Conservation (phyloP, 2,797 vertebrate genomes). For the Nannoperca australis region DNA sequence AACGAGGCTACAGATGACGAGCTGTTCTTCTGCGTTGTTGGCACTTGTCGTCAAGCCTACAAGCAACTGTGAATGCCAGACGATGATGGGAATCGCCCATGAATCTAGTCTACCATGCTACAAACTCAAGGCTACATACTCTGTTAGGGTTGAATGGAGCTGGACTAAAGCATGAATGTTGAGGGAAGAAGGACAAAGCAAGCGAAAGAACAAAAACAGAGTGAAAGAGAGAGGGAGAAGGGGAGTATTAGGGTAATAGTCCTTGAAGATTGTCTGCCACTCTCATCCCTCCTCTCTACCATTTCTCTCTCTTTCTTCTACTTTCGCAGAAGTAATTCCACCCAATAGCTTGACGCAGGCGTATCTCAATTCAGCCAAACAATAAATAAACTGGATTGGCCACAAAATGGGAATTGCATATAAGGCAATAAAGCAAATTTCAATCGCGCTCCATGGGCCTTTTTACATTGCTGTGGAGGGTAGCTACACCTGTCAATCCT, state of each 20-base stretch:
- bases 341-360: slow-evolving; percentile 70
- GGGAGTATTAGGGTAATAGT: slow-evolving; percentile 65
- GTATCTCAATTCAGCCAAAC: slow-evolving; percentile 75
- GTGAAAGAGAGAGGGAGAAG: slow-evolving; percentile 3
- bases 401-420: slow-evolving; percentile 82
- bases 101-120: neutral
- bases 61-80: neutral
- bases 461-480: slow-evolving; percentile 60
- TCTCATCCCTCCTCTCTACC: slow-evolving; percentile 46
- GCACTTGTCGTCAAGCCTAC: neutral
- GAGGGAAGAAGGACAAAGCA: slow-evolving; percentile 27
- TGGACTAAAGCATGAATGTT: slow-evolving; percentile 23
- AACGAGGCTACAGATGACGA: neutral
- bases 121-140: neutral
- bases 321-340: slow-evolving; percentile 82
- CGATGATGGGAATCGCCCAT: neutral
- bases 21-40: neutral
- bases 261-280: slow-evolving; percentile 70
- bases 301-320: slow-evolving; percentile 53
- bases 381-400: slow-evolving; percentile 85
- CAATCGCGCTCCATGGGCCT: slow-evolving; percentile 77
- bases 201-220: slow-evolving; percentile 51
- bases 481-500: slow-evolving; percentile 75
- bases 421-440: slow-evolving; percentile 86
- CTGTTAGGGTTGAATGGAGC: slow-evolving; percentile 22